Percentiles rank a stretch among this genome's conserved stretches.
Conservation (phyloP, 2,888 invertebrate species). For the Cephus pygmeus region DNA sequence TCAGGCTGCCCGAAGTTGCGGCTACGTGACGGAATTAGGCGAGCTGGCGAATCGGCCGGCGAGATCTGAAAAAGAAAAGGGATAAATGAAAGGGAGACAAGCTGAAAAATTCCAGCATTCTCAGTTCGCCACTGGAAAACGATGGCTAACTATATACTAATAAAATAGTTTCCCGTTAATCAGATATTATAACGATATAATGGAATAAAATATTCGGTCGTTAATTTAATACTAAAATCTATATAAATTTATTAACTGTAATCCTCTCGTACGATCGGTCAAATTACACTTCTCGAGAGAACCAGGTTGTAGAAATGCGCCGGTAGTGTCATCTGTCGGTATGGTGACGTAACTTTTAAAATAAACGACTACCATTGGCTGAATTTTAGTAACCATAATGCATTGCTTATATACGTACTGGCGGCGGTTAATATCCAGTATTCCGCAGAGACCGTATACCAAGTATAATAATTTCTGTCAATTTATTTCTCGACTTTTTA, state of each 20-base stretch:
- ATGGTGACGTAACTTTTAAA: neutral
- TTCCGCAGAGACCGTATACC: neutral
- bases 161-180: neutral
- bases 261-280: neutral
- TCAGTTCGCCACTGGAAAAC: neutral
- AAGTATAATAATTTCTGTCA: neutral
- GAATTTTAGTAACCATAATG: neutral
- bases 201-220: neutral
- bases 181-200: neutral
- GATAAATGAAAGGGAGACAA: neutral
- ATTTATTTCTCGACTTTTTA: neutral
- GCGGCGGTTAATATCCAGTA: neutral
- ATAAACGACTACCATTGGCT: neutral
- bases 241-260: neutral
- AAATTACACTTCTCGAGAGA: neutral
- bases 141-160: neutral
- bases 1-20: slow-evolving; percentile 32
- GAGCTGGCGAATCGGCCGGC: slow-evolving; percentile 21
- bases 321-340: neutral
- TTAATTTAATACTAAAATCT: neutral
- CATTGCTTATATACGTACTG: neutral
- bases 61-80: slow-evolving; percentile 15
- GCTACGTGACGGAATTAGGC: slow-evolving; percentile 32
- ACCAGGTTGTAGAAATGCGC: neutral
- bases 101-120: neutral